Base-by-base conservation (phyloP, 2,113 vertebrate species). In the Lophochroa leadbeateri region DNA sequence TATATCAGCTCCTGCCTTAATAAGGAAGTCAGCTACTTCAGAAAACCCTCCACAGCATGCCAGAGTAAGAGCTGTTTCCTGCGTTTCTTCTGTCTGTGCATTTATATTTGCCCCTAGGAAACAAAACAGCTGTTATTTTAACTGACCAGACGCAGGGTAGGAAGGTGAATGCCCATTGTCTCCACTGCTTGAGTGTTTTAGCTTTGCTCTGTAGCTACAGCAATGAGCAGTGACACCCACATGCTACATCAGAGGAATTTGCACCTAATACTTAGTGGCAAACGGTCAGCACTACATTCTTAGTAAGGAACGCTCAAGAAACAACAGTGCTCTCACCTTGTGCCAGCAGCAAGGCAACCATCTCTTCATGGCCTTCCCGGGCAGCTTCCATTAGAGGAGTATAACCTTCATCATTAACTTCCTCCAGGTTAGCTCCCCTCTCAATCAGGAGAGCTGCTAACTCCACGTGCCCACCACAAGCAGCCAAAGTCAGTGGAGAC, bases 351-450 rank as follows among this genome's bases (percentile, higher is more conserved):
- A 99, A 98, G 47, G 99, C 99, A 76, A 99, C 99, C 99, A 99
- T 99, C 96, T 99, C 99, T 63, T 99, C 99, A 16, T 99, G 99
- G 80, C 99, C 99, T 96, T 99, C 99, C 46, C 99, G 98, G 53
- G 99, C 99, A 90, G 99, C 99, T 97, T 99, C 99, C 99, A 99
- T 99, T 68, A 99, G 98, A 47, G 99, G 99, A 29, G 99, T 99
- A 92, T 99, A 99, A 46, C 99, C 99, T 97, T 99, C 99, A 96
- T 99, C 99, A 95, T 99, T 99, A 15, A 99, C 99, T 98, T 99
- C 99, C 96, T 99, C 99, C 95, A 99, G 98, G 98, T 99, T 99
- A 97, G 99, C 99, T 84, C 99, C 99, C 74, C 99, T 98, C 95
- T 99, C 99, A 37, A 99, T 99, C 69, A 99, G 98, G 31, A 99